phyloP scores from a whole-genome alignment of 1,140 invertebrate genomes.

The Microvelia longipes region DNA sequence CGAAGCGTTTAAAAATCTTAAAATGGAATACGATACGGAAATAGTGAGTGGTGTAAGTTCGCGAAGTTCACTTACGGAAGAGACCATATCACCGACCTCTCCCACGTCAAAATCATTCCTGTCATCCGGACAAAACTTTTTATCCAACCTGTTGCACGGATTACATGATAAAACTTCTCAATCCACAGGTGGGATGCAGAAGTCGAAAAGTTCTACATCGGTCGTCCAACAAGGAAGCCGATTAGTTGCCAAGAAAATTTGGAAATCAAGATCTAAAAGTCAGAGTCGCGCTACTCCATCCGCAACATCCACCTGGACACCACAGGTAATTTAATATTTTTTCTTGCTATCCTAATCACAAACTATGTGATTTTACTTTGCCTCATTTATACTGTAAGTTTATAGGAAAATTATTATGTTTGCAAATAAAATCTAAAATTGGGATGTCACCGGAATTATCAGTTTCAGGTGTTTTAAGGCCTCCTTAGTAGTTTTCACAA shows the following conservation, averaged over 20 bases:
- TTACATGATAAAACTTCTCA: slow-evolving; percentile 22
- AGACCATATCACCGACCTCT: slow-evolving; percentile 33
- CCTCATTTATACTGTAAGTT: no score
- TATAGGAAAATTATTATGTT: no score
- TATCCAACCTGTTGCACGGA: slow-evolving; percentile 46
- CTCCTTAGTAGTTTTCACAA: no score
- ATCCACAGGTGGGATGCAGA: slow-evolving; percentile 47
- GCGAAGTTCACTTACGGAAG: slow-evolving; percentile 32
- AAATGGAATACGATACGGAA: slow-evolving; percentile 27
- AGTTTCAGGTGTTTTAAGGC: no score
- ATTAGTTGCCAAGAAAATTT: slow-evolving; percentile 65
- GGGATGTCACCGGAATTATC: no score
- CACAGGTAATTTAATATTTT: slow-evolving; percentile 31
- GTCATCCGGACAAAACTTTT: slow-evolving; percentile 40
- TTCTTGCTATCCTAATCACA: no score
- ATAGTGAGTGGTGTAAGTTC: slow-evolving; percentile 23
- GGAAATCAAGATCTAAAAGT: slow-evolving; percentile 61
- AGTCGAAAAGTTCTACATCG: slow-evolving; percentile 69
- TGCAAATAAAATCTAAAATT: no score
- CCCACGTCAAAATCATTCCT: slow-evolving; percentile 29
- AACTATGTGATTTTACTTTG: no score
- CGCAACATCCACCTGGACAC: slow-evolving; percentile 47
- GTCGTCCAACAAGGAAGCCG: slow-evolving; percentile 56
- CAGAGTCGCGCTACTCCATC: slow-evolving; percentile 42
- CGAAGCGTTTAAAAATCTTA: slow-evolving; percentile 26